phyloP scores from a whole-genome alignment of 2,113 vertebrate genomes.

The Eolophus roseicapilla region DNA sequence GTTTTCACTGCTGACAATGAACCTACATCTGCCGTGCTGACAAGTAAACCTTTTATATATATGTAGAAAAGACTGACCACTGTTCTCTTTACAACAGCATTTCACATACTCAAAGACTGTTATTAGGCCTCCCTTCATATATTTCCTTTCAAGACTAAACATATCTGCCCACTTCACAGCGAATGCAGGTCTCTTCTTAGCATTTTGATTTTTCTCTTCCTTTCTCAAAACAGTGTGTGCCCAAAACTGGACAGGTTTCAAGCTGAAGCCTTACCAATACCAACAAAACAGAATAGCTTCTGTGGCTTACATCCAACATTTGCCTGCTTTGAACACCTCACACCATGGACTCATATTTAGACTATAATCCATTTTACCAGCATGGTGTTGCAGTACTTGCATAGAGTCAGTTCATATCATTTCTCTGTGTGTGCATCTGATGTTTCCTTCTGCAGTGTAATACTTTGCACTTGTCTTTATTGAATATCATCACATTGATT shows the following conservation, averaged over 20 bases:
- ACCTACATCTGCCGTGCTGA: neutral
- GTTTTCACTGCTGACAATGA: neutral
- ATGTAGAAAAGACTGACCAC: neutral
- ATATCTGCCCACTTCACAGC: neutral
- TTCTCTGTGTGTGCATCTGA: neutral
- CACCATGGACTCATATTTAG: neutral
- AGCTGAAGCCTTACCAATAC: neutral
- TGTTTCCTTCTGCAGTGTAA: neutral
- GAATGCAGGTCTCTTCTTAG: neutral
- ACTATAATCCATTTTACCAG: neutral
- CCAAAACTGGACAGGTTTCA: neutral
- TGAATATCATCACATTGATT: constrained; percentile 33
- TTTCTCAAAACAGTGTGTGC: neutral
- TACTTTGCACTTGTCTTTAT: neutral
- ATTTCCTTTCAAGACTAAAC: neutral
- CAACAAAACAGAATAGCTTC: neutral
- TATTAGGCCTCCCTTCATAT: neutral
- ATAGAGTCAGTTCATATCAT: neutral
- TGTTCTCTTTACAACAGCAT: neutral
- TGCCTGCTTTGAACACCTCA: neutral
- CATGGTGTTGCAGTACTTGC: neutral
- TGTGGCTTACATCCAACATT: neutral
- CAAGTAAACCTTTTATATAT: neutral
- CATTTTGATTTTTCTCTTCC: neutral
- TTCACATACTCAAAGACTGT: neutral